Evolutionary conservation across 2,797 vertebrate species (phyloP).

Genomic region (Tokudaia muenninki): DNA sequence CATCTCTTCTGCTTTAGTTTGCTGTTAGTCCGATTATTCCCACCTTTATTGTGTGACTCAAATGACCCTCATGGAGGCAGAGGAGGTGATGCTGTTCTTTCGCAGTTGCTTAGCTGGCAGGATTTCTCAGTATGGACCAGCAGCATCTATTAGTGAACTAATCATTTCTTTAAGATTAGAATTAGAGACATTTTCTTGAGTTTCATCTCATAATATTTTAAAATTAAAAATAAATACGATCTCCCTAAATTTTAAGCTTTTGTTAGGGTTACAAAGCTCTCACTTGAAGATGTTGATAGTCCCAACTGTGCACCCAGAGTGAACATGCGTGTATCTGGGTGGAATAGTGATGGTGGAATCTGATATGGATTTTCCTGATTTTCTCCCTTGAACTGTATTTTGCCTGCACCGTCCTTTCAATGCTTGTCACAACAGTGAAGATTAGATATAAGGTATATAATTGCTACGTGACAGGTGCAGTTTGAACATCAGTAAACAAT

Average conservation of each 20-base stretch:
- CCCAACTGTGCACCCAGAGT: background rate
- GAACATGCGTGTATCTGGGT: background rate
- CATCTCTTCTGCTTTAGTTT: slow-evolving; percentile 2
- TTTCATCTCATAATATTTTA: slow-evolving; percentile 39
- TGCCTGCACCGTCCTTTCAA: background rate
- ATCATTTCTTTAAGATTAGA: background rate
- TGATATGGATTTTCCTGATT: background rate
- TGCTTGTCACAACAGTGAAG: background rate
- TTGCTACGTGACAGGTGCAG: slow-evolving; percentile 4
- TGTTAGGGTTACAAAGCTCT: background rate
- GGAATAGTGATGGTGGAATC: background rate
- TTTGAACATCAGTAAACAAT: background rate
- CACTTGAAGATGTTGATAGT: background rate
- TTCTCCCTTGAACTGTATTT: background rate
- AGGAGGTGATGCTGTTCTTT: background rate
- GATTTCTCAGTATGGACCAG: background rate
- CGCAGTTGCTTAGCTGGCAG: background rate
- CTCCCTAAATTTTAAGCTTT: background rate
- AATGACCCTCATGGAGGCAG: background rate
- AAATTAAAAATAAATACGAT: background rate
- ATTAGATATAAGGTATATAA: background rate
- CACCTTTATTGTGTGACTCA: background rate
- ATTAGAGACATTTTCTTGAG: background rate
- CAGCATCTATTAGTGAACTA: background rate
- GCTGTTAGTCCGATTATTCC: background rate